Conservation (phyloP, 2,797 vertebrate species). For the Acrossocheilus wenchowensis region DNA sequence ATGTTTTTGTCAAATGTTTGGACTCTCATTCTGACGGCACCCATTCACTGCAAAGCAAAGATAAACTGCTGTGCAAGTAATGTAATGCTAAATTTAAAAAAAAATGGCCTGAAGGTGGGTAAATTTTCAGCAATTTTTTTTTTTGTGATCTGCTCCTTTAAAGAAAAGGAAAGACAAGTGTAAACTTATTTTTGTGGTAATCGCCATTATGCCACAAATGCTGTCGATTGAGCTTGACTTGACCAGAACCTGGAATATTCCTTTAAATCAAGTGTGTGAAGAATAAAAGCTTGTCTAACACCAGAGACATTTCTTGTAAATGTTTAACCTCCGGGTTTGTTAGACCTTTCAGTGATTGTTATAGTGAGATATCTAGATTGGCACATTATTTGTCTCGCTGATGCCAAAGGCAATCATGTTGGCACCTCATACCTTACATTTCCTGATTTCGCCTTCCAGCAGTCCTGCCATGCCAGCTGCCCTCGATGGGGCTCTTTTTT, state of each 20-base stretch:
- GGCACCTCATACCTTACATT: constrained; percentile 33
- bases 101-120: no score
- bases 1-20: no score
- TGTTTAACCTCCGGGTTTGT: background rate
- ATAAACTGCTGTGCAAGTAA: no score
- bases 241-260: background rate
- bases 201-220: background rate
- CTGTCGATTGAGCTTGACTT: background rate
- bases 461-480: constrained; percentile 31
- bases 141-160: background rate
- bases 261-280: background rate
- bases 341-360: background rate
- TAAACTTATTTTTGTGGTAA: background rate
- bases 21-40: no score
- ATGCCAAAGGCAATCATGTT: constrained; percentile 1
- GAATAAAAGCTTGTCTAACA: background rate
- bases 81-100: no score
- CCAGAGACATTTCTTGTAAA: background rate
- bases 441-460: constrained; percentile 24
- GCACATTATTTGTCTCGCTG: background rate
- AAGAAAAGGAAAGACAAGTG: background rate
- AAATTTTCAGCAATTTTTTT: no score
- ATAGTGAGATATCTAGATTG: background rate
- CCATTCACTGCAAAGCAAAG: no score
- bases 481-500: constrained; percentile 55